A percentile compares a stretch with the other conserved stretches of the same genome.
phyloP scores from a whole-genome alignment of 2,113 vertebrate genomes.

The Rhipidura dahli region DNA sequence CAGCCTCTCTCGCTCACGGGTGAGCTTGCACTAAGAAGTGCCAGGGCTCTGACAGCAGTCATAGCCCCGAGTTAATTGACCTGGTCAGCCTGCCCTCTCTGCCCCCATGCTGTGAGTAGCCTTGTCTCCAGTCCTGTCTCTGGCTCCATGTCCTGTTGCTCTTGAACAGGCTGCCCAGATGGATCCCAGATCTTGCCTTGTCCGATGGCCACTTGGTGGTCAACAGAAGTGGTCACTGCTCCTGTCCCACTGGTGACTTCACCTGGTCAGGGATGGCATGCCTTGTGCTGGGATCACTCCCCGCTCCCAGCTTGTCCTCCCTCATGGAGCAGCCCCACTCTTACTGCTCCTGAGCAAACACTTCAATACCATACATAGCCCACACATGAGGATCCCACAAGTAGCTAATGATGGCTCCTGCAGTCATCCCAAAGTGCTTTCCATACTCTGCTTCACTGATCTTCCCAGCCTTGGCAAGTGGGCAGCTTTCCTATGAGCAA shows the following conservation, averaged over 20 bases:
- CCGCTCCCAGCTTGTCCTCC: neutral
- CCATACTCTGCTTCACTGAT: neutral
- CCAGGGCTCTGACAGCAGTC: neutral
- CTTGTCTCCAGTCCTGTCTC: neutral
- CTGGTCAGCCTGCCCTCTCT: neutral
- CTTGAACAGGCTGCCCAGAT: neutral
- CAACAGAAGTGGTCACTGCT: neutral
- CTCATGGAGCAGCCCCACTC: neutral
- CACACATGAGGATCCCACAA: neutral
- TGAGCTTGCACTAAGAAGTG: neutral
- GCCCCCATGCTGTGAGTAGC: neutral
- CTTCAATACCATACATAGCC: neutral
- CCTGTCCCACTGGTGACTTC: neutral
- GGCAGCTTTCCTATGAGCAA: neutral
- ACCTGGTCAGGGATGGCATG: rapidly evolving
- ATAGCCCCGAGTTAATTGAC: neutral
- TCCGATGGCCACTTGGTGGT: neutral
- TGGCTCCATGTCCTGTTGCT: neutral
- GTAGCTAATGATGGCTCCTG: neutral
- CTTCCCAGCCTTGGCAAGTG: neutral
- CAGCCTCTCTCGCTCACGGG: neutral
- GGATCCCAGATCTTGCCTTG: neutral
- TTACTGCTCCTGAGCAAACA: neutral
- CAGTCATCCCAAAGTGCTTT: neutral
- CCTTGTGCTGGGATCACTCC: rapidly evolving